Conservation (phyloP, 2,888 invertebrate genomes). For the Drosophila prolongata region DNA sequence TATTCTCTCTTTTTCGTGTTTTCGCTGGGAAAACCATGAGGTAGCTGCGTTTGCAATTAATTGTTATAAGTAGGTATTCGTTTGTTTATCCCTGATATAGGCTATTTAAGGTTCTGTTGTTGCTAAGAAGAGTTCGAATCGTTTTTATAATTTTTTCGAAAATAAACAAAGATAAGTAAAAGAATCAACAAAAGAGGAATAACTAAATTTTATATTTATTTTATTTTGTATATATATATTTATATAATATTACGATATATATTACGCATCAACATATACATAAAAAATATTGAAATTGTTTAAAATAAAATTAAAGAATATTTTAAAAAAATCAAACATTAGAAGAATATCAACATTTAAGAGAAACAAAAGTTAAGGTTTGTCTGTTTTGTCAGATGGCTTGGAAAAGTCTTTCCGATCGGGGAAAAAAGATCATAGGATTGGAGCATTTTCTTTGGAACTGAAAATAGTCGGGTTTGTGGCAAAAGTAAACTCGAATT, state of each 20-base stretch:
- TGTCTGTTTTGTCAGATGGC: constrained; percentile 18
- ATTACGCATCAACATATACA: constrained; percentile 56
- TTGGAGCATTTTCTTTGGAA: constrained; percentile 12
- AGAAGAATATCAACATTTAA: constrained; percentile 47
- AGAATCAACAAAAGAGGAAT: constrained; percentile 46
- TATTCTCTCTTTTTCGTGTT: constrained; percentile 34
- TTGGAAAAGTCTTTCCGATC: constrained; percentile 12
- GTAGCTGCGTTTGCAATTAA: constrained; percentile 59
- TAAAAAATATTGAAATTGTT: constrained; percentile 63
- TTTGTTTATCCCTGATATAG: constrained; percentile 61
- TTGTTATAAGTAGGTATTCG: constrained; percentile 37
- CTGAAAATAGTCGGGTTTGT: constrained; percentile 6
- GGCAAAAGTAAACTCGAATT: constrained; percentile 49
- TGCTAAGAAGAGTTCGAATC: constrained; percentile 37
- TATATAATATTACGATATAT: constrained; percentile 50
- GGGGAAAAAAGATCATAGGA: constrained; percentile 12
- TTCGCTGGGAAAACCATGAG: constrained; percentile 65
- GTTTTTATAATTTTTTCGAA: neutral
- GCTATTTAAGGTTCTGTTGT: constrained; percentile 26
- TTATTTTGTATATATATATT: constrained; percentile 57
- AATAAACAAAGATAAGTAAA: constrained; percentile 19
- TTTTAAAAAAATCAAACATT: constrained; percentile 29
- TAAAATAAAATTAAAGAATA: constrained; percentile 45
- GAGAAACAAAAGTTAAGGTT: constrained; percentile 31
- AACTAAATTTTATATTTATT: constrained; percentile 59